Evolutionary conservation across 2,797 vertebrate genomes (phyloP), one percentile per base, ranked within the genome.

Genomic region (Schizothorax lantsangensis): DNA sequence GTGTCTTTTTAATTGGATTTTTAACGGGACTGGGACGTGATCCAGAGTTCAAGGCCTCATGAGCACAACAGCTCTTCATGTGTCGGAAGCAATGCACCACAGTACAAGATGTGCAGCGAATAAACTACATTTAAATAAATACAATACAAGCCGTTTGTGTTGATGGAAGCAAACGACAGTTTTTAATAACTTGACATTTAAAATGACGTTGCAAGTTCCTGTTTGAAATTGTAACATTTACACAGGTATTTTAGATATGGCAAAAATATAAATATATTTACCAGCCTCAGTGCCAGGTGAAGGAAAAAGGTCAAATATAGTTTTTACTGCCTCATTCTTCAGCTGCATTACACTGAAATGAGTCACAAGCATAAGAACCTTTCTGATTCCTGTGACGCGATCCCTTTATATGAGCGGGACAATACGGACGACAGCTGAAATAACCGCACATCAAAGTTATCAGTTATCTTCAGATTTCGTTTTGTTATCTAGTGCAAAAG

Each of bases 201-300:
- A 26, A n/a, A 45, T 17, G 23, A 73, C 12, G 4, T 73, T 73
- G 71, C 6, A 11, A 69, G 66, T 69, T 69, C 66, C 33, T 69
- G 66, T 69, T 71, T 71, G 68, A 71, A 71, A 71, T 71, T 71
- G 36, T n/a, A 43, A 72, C 11, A 43, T 72, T 43, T 72, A 5
- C 11, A 12, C 36, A 40, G 9, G 36, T 40, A 23, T 71, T 40
- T 71, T 73, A 30, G 26, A 19, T 11, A 74, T 64, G 14, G 12
- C 12, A 64, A 62, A 54, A 54, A 54, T 7, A 54, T 8, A 21
- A 26, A 64, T 64, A 26, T 62, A 62, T 62, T 62, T 26, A 26
- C n/a, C 11, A 62, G 12, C n/a, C 59, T 62, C n/a, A 62, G 4
- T 62, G 59, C 30, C 64, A 33, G 6, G 30, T 17, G 33, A 36